phyloP scores from a whole-genome alignment of 2,888 invertebrate species.

The Lycocerus yunnanus region DNA sequence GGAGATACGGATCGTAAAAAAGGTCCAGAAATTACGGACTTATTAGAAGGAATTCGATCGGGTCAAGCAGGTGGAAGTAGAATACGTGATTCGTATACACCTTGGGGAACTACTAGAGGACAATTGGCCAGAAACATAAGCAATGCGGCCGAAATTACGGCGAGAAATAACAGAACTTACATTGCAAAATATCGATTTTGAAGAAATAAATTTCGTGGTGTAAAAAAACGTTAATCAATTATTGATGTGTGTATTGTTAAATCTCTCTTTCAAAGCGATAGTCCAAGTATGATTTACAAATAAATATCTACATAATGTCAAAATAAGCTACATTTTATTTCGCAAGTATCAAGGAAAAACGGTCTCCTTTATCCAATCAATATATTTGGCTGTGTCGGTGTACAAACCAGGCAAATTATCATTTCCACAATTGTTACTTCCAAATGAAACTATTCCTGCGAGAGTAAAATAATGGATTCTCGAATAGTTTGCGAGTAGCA shows the following conservation, averaged over 20 bases:
- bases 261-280: neutral
- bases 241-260: neutral
- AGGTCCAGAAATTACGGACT: constrained; percentile 49
- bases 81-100: constrained; percentile 7
- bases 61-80: constrained; percentile 7
- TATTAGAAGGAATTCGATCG: constrained; percentile 46
- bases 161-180: constrained; percentile 8
- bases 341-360: constrained; percentile 3
- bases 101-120: constrained; percentile 24
- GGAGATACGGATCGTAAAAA: neutral
- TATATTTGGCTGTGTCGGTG: constrained; percentile 62
- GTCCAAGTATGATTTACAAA: neutral
- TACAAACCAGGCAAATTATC: constrained; percentile 67
- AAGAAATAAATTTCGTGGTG: neutral
- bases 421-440: constrained; percentile 54
- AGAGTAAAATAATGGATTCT: constrained; percentile 9
- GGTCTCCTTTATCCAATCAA: constrained; percentile 62
- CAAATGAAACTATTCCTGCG: constrained; percentile 51
- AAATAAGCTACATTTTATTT: too few species aligned
- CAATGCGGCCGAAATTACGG: constrained; percentile 25
- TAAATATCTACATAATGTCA: neutral
- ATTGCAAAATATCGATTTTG: neutral
- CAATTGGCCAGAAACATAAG: constrained; percentile 29
- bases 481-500: constrained; percentile 55
- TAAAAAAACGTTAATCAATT: neutral